phyloP scores from a whole-genome alignment of 2,113 vertebrate species.

The Hippocampus comes region DNA sequence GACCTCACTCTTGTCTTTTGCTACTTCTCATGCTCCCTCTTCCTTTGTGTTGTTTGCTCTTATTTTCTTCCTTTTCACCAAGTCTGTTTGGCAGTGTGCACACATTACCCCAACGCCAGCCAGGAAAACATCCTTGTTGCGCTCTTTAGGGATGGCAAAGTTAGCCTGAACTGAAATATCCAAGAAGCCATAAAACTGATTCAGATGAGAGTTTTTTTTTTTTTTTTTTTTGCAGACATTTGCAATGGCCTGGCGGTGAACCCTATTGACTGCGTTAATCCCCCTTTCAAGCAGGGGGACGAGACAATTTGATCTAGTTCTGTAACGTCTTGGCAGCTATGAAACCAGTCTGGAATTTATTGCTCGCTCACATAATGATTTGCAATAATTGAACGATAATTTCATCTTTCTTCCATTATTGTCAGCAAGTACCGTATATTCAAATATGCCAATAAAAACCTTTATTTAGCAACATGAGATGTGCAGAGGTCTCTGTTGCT shows the following conservation, averaged over 20 bases:
- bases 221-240: neutral
- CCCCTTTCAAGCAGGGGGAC: neutral
- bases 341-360: neutral
- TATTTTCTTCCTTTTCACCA: conserved; percentile 29
- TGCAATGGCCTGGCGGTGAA: conserved; percentile 1
- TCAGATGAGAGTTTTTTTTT: neutral
- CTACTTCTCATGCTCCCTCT: conserved; percentile 28
- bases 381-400: too few relatives aligned
- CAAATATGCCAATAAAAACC: neutral
- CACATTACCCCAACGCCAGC: conserved; percentile 28
- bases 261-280: conserved; percentile 2
- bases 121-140: conserved; percentile 32
- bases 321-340: neutral
- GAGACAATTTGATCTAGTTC: neutral
- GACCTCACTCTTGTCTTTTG: conserved; percentile 35
- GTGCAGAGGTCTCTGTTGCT: neutral
- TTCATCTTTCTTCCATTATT: neutral
- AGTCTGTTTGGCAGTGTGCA: conserved; percentile 46
- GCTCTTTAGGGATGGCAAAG: neutral
- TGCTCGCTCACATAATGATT: neutral
- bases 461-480: neutral
- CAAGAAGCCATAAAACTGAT: neutral
- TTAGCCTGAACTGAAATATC: conserved; percentile 1
- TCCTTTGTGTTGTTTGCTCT: conserved; percentile 24
- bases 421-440: neutral